Evolutionary conservation across 1,140 invertebrate species (phyloP).

Genomic region (Anastrepha ludens): DNA sequence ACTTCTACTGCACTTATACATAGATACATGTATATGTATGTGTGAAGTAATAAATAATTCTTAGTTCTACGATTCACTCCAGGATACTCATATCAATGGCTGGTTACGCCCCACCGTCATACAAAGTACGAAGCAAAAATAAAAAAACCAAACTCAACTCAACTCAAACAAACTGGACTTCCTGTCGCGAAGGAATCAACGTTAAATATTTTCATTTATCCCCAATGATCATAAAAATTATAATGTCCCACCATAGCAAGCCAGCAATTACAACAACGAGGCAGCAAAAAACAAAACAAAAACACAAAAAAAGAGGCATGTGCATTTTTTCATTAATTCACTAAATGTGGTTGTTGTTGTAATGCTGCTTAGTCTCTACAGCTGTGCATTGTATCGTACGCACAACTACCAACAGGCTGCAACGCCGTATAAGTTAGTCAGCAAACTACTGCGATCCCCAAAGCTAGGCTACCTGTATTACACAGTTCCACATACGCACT

Average conservation of each 20-base stretch:
- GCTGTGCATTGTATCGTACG: neutral
- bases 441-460: constrained; percentile 4
- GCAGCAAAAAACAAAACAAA: neutral
- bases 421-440: constrained; percentile 42
- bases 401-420: neutral
- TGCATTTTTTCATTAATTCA: neutral
- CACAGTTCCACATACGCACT: neutral
- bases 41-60: constrained; percentile 23
- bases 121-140: neutral
- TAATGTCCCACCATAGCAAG: constrained; percentile 35
- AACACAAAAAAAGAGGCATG: neutral
- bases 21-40: neutral
- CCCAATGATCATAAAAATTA: constrained; percentile 46
- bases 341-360: neutral
- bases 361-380: neutral
- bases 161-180: constrained; percentile 19
- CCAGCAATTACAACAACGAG: constrained; percentile 34
- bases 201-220: constrained; percentile 53
- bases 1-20: neutral
- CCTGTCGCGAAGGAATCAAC: constrained; percentile 46
- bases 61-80: neutral
- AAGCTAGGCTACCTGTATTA: constrained; percentile 40
- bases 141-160: neutral
- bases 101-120: neutral
- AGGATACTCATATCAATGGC: neutral